Evolutionary conservation across 2,888 invertebrate species (phyloP), one percentile per base, ranked within the genome.

Genomic region (Dyspetes luteomarginatus): DNA sequence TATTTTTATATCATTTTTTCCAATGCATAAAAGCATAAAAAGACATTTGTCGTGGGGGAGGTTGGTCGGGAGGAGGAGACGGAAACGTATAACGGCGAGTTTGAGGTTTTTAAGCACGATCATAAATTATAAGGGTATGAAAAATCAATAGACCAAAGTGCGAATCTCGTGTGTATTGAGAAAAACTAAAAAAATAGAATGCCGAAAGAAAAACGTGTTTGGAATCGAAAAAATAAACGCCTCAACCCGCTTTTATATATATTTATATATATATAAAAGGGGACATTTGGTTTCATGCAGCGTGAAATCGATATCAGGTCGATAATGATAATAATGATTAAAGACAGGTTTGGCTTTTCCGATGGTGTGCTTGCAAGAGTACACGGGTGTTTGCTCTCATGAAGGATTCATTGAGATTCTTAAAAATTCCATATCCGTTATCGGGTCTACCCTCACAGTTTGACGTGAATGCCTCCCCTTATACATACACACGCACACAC

Each of bases 381-480:
- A 65, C 55, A 45, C 28, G 52, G 30, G 28, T 73, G 77, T 72
- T 65, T 72, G 28, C 24, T 45, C 60, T 77, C 67, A 72, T 68
- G 72, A 81, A 81, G 72, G 50, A 81, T 81, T 77, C 80, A 80
- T 19, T 26, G 48, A 4, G 55, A 60, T 52, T 45, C 62, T 67
- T 68, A 56, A 79, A 79, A 79, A 79, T 79, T 77, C 62, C 48
- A 73, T 81, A 77, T 81, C 81, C 72, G 77, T 77, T 77, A 73
- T 77, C 72, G 74, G 56, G 45, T 71, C 36, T 50, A 43, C 28
- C 30, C 15, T 48, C 24, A 52, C 24, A 36, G 48, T 12, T 52
- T 9, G 12, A 52, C 24, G n/a, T n/a, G n/a, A n/a, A n/a, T n/a
- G n/a, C n/a, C n/a, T n/a, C n/a, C n/a, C n/a, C n/a, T n/a, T n/a